Percentiles rank a stretch among this genome's conserved stretches.
phyloP scores from a whole-genome alignment of 2,888 invertebrate genomes.

The Metopia argyrocephala region DNA sequence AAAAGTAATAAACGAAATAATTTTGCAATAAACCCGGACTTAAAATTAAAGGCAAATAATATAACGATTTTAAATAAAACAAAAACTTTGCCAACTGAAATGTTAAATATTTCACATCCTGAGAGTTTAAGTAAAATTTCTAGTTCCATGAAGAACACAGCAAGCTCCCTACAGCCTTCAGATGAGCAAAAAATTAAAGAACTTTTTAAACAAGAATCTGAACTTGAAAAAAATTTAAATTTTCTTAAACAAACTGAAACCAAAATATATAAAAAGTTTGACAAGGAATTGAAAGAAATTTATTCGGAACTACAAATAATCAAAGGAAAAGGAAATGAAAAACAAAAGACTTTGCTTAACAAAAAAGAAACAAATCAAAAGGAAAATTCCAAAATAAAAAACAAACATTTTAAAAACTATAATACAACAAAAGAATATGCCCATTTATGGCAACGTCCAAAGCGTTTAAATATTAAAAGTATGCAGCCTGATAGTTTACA shows the following conservation, averaged over 20 bases:
- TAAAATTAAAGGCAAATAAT: no score
- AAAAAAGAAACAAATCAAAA: neutral
- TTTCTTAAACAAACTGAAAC: neutral
- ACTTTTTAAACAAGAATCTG: neutral
- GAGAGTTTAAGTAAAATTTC: no score
- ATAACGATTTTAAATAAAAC: no score
- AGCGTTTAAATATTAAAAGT: conserved; percentile 19
- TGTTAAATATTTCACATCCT: no score
- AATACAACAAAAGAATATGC: neutral
- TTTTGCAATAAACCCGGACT: no score
- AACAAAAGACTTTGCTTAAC: no score
- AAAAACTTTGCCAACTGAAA: no score
- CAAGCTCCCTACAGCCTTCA: no score
- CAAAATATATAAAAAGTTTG: neutral
- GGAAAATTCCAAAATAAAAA: neutral
- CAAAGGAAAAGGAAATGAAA: neutral
- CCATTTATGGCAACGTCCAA: neutral
- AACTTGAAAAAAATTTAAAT: neutral
- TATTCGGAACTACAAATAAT: neutral
- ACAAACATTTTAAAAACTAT: neutral
- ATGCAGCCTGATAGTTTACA: neutral
- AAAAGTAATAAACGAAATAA: no score
- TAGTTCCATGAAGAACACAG: no score
- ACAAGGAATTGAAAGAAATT: neutral
- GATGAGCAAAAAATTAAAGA: no score